Evolutionary conservation across 2,113 vertebrate species (phyloP).

Genomic region (Pterocles orientalis): DNA sequence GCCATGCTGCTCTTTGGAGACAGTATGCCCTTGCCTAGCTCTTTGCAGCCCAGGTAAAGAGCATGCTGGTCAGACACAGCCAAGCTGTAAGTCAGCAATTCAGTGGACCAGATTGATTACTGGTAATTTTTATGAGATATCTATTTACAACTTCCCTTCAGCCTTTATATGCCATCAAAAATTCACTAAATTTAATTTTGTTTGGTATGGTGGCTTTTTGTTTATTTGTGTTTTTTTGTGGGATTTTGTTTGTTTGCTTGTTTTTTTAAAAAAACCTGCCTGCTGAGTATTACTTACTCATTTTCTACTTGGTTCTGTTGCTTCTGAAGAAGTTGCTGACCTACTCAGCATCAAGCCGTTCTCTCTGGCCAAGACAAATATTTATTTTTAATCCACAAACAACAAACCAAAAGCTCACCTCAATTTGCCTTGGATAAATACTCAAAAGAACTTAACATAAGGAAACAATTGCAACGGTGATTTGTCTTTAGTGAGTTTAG

Average conservation of each 20-base stretch:
- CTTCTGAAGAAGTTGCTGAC: background rate
- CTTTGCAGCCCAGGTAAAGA: background rate
- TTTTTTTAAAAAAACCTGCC: background rate
- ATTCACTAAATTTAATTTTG: background rate
- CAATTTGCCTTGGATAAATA: background rate
- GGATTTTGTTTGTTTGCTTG: background rate
- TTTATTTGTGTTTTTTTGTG: background rate
- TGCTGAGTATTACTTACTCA: background rate
- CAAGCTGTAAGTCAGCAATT: background rate
- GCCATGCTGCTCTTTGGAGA: background rate
- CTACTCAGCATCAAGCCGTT: background rate
- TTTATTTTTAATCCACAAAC: background rate
- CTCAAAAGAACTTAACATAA: background rate
- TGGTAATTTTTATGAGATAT: background rate
- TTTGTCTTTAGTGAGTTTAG: background rate
- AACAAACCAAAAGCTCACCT: constrained; percentile 8
- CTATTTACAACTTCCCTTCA: background rate
- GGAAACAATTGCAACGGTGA: background rate
- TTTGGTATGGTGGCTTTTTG: background rate
- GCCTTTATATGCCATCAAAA: background rate
- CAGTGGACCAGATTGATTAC: background rate
- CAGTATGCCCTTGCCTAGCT: background rate
- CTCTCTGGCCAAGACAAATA: constrained; percentile 4
- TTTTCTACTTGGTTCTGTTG: background rate
- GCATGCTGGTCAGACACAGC: background rate